Conservation (phyloP, 1,140 invertebrate species). For the Phymorhynchus buccinoides region DNA sequence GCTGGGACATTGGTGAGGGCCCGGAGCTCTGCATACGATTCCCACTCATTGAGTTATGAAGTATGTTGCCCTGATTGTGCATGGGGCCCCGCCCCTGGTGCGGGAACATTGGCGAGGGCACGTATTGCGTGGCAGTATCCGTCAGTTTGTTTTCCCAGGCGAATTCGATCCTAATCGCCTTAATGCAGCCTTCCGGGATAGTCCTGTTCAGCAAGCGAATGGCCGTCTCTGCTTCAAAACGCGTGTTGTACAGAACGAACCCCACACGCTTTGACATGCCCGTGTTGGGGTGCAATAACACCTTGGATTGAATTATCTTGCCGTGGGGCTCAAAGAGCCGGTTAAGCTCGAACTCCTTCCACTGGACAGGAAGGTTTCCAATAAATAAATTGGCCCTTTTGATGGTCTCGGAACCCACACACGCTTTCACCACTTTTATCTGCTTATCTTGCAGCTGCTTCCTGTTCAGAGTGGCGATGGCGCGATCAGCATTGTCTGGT, state of each 20-base stretch:
- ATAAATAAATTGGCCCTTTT: constrained; percentile 97
- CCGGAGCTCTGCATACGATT: constrained; percentile 35
- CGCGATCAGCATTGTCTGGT: constrained; percentile 87
- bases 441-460: constrained; percentile 89
- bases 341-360: constrained; percentile 82
- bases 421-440: constrained; percentile 92
- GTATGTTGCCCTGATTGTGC: constrained; percentile 56
- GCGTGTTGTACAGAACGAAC: constrained; percentile 82
- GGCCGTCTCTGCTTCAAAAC: constrained; percentile 87
- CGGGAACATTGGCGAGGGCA: constrained; percentile 46
- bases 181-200: constrained; percentile 85
- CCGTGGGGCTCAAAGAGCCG: constrained; percentile 90
- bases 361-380: constrained; percentile 86
- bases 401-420: constrained; percentile 91
- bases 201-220: constrained; percentile 88
- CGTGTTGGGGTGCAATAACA: constrained; percentile 89
- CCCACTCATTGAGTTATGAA: constrained; percentile 62
- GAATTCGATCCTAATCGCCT: constrained; percentile 88
- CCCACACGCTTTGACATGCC: constrained; percentile 89
- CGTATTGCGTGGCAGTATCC: constrained; percentile 49
- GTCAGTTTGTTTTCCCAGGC: constrained; percentile 85
- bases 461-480: constrained; percentile 90
- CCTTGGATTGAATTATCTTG: constrained; percentile 90
- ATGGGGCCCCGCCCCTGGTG: constrained; percentile 58
- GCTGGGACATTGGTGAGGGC: no score